phyloP scores from a whole-genome alignment of 1,140 invertebrate species.

The Rhyzopertha dominica region DNA sequence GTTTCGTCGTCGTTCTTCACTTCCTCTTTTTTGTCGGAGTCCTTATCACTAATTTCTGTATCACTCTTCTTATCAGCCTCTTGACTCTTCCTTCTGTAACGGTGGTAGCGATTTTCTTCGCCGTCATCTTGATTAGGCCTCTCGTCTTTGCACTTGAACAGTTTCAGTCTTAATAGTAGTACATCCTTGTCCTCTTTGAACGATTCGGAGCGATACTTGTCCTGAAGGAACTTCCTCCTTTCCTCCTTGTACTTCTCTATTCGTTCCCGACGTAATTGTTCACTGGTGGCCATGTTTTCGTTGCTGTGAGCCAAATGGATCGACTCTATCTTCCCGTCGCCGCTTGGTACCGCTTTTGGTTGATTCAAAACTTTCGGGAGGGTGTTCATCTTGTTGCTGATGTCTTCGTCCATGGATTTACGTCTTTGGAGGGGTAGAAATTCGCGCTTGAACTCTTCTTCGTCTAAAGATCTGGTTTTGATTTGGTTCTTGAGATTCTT shows the following conservation, averaged over 20 bases:
- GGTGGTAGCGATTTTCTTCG: neutral
- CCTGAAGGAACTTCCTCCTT: constrained; percentile 74
- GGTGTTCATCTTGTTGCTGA: constrained; percentile 44
- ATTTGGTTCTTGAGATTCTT: constrained; percentile 55
- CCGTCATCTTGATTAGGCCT: too few relatives aligned
- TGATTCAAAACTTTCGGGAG: constrained; percentile 50
- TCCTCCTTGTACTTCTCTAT: constrained; percentile 92
- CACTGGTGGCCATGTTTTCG: constrained; percentile 28
- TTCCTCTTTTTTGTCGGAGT: too few relatives aligned
- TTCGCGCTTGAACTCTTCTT: constrained; percentile 61
- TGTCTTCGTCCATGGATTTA: constrained; percentile 50
- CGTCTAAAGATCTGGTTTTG: constrained; percentile 68
- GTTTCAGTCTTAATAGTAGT: constrained; percentile 35
- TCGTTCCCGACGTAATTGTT: constrained; percentile 62
- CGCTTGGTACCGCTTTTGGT: constrained; percentile 52
- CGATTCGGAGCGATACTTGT: constrained; percentile 77
- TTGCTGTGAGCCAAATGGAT: constrained; percentile 35
- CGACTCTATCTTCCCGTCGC: constrained; percentile 34
- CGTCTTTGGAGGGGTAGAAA: constrained; percentile 45
- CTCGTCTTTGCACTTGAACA: constrained; percentile 37
- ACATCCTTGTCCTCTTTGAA: constrained; percentile 60
- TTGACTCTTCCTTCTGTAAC: constrained; percentile 2
- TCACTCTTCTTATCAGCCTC: too few relatives aligned
- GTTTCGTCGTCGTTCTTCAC: neutral
- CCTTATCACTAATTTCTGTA: too few relatives aligned